phyloP scores from a whole-genome alignment of 2,797 vertebrate genomes.

The Myotis daubentonii region DNA sequence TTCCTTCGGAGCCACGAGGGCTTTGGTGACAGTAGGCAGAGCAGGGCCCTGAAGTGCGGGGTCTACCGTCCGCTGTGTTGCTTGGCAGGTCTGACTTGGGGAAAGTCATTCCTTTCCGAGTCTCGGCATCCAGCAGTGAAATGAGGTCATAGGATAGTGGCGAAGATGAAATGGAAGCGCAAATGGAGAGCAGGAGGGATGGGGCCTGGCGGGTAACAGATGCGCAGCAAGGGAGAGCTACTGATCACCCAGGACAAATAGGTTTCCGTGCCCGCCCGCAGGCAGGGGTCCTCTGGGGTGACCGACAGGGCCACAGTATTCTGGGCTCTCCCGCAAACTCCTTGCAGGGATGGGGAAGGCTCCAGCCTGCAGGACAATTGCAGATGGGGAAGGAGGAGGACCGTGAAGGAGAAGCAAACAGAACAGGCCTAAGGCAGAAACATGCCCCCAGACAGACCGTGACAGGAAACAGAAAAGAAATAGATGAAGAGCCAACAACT shows the following conservation, averaged over 20 bases:
- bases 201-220: not conserved
- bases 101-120: not conserved
- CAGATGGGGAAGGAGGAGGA: not conserved
- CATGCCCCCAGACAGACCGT: not conserved
- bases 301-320: not conserved
- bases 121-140: not conserved
- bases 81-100: not conserved
- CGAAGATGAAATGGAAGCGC: slow-evolving; percentile 46
- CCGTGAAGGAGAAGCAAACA: not conserved
- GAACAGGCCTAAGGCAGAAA: slow-evolving; percentile 36
- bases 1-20: not conserved
- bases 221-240: not conserved
- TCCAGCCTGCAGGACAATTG: not conserved
- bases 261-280: not conserved
- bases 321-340: not conserved
- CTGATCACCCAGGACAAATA: not conserved
- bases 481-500: not conserved
- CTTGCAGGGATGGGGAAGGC: not conserved
- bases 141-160: slow-evolving; percentile 24
- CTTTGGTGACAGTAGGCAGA: not conserved
- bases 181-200: not conserved
- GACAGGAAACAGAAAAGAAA: slow-evolving; percentile 25
- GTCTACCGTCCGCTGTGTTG: not conserved
- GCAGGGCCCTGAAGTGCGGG: not conserved
- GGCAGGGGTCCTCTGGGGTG: no score